phyloP scores from a whole-genome alignment of 2,113 vertebrate species.

The Barnardius zonarius region DNA sequence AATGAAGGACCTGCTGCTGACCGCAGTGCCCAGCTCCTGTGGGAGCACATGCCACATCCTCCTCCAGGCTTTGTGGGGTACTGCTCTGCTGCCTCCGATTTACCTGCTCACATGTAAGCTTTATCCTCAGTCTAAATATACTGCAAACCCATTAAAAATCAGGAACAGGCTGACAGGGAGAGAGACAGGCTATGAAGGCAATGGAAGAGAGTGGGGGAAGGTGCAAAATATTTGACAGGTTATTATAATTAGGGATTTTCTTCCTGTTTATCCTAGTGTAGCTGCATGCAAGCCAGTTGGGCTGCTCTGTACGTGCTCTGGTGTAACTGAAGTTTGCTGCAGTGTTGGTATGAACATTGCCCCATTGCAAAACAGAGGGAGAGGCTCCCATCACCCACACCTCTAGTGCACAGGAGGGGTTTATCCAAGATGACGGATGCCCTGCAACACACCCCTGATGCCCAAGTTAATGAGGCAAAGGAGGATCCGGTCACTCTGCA shows the following conservation, averaged over 20 bases:
- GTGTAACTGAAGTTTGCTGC: not conserved
- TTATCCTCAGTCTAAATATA: not conserved
- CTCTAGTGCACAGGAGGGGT: not conserved
- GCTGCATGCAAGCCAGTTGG: not conserved
- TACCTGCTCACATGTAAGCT: not conserved
- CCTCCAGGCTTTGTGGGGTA: not conserved
- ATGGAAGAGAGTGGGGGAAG: not conserved
- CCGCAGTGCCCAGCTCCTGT: not conserved
- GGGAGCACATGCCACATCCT: not conserved
- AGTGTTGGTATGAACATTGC: rapidly evolving
- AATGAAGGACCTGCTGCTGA: not conserved
- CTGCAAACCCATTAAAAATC: not conserved
- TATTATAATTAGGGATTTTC: not conserved
- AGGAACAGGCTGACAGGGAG: not conserved
- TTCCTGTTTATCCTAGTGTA: not conserved
- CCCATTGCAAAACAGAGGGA: not conserved
- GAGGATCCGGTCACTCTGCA: not conserved
- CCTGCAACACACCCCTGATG: not conserved
- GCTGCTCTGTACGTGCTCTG: rapidly evolving
- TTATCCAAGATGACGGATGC: not conserved
- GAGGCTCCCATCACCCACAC: not conserved
- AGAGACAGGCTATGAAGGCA: not conserved
- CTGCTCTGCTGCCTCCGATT: not conserved
- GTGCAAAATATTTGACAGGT: not conserved
- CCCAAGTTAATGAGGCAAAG: not conserved